These are phyloP conservation scores for Lymantria monacha DNA, from an alignment of 2,888 invertebrate genomes.

Conservation along the genomic window DNA sequence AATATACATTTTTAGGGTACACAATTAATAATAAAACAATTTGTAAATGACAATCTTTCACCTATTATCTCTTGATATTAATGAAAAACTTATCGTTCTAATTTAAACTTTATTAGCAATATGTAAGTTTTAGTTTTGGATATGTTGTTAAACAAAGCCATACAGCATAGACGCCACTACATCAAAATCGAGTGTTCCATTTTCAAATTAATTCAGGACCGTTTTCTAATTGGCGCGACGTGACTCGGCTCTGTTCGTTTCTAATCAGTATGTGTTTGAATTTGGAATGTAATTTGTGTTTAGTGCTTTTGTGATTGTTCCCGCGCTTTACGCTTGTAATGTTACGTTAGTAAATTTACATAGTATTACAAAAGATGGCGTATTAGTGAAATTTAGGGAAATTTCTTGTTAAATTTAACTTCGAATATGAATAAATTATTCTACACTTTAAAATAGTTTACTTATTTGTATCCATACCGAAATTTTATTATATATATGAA, in stretches of 20 bases:
- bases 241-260: constrained; percentile 65
- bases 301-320: constrained; percentile 53
- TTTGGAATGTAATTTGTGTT: constrained; percentile 69
- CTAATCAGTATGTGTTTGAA: constrained; percentile 71
- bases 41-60: constrained; percentile 46
- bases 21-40: constrained; percentile 35
- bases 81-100: constrained; percentile 10
- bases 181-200: constrained; percentile 80
- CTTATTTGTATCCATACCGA: too few species aligned
- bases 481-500: too few species aligned
- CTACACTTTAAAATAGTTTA: too few species aligned
- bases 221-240: constrained; percentile 80
- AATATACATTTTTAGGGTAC: constrained; percentile 22
- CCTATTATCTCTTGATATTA: constrained; percentile 37
- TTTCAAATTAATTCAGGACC: constrained; percentile 76
- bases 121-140: constrained; percentile 24
- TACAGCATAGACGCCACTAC: constrained; percentile 69
- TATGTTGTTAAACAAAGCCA: constrained; percentile 24
- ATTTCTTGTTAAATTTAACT: constrained; percentile 6
- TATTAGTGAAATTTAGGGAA: constrained; percentile 9
- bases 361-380: constrained; percentile 20
- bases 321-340: constrained; percentile 39
- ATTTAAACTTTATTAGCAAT: constrained; percentile 18
- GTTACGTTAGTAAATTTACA: constrained; percentile 42
- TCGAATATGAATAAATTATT: too few species aligned